Base-by-base conservation (phyloP, 2,797 vertebrate species). In the Tangara arthus region DNA sequence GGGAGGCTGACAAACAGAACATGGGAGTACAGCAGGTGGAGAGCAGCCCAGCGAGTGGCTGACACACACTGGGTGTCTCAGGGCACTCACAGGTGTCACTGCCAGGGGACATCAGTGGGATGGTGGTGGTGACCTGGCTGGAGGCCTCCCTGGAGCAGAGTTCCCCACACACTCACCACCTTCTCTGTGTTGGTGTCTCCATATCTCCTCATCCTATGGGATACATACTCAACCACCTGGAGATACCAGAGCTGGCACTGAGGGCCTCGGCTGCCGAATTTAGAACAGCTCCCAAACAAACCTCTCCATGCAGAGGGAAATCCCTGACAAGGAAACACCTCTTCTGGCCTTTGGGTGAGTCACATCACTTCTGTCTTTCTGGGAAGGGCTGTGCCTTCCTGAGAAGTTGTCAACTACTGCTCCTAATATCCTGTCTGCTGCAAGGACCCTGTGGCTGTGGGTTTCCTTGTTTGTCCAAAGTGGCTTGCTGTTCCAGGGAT, bases 161-260 rank as follows among this genome's bases (percentile, higher is more conserved):
- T 84, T 30, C 17, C 21, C 7, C 68, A 41, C 4, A 5, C 56
- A 27, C 84, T 49, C 15, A 1, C 55, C 32, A 52, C 59, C 14
- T 55, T 81, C 84, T 87, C 59, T 83, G 61, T 49, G 90, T 70
- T 65, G 70, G 27, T 21, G 1, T 66, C 49, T 65, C 49, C 1
- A 0, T 34, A 12, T 56, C 44, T 69, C 44, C 32, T 35, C 55
- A 50, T 22, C 35, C 69, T 23, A 8, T 1, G 3, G 32, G 32
- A 26, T 32, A 39, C 0, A 0, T 41, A 14, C 0, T 0, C 47
- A 63, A 32, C 44, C 1, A 1, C n/a, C 59, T n/a, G 46, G 41
- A 76, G 42, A 19, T 6, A 23, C 15, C n/a, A 34, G 72, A 91
- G 50, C 39, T 53, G 71, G 41, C 3, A 3, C 60, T 57, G 42